These are phyloP conservation scores for Aquatica leii DNA, from an alignment of 2,888 invertebrate species.

Conservation along the genomic window DNA sequence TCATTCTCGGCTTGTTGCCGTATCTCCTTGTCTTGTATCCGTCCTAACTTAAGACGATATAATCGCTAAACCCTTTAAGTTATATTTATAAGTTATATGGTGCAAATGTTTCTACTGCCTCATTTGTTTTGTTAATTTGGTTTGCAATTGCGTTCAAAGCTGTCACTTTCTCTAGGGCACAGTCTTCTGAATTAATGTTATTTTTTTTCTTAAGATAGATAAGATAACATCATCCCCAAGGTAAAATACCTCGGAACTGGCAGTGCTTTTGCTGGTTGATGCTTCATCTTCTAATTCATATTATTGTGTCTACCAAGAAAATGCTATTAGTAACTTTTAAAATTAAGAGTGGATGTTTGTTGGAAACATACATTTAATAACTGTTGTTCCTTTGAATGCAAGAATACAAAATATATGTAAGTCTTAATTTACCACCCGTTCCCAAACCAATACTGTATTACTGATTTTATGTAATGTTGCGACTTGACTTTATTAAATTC, in stretches of 20 bases:
- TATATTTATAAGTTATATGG: neutral
- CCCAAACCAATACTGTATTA: no score
- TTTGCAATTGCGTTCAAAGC: neutral
- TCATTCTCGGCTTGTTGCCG: constrained; percentile 1
- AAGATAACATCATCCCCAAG: neutral
- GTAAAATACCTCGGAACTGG: constrained; percentile 4
- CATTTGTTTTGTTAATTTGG: constrained; percentile 2
- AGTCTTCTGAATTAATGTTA: constrained; percentile 2
- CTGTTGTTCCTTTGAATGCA: neutral
- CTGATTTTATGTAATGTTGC: constrained; percentile 1
- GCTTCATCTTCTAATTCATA: constrained; percentile 5
- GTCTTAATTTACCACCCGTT: no score
- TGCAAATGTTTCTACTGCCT: neutral
- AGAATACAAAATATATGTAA: neutral
- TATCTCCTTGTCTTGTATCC: constrained; percentile 1
- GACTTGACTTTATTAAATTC: neutral
- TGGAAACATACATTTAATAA: constrained; percentile 1
- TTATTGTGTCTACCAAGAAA: constrained; percentile 1
- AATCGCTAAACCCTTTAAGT: constrained; percentile 1
- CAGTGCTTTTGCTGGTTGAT: neutral
- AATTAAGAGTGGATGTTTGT: neutral
- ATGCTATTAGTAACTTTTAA: constrained; percentile 3
- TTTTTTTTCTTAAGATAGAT: neutral
- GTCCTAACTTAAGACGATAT: constrained; percentile 5
- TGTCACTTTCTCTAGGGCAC: constrained; percentile 1